Evolutionary conservation across 2,888 invertebrate species (phyloP), one percentile per base, ranked within the genome.

Genomic region (Phania funesta): DNA sequence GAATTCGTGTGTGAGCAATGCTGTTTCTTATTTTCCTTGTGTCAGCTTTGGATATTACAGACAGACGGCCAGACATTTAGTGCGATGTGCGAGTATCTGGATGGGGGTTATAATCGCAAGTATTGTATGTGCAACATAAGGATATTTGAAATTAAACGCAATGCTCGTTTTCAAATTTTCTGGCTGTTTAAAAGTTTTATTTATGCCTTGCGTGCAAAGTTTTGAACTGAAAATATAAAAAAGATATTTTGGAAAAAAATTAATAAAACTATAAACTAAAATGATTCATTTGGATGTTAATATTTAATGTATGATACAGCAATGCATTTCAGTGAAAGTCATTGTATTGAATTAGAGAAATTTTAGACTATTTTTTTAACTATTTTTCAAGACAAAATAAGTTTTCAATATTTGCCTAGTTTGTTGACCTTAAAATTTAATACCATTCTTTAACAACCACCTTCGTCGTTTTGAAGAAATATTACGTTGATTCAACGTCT

Each of bases 201-300:
- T 77, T 82, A 82, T 82, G 77, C 62, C 50, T 77, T 81, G 80
- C 80, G 76, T 81, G 80, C 52, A 46, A 62, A 62, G 46, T 65
- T 76, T 80, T 71, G 32, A 76, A 76, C 73, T 62, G 13, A 62
- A 67, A 67, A 56, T n/a, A n/a, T n/a, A 67, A 67, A 54, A 60
- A 16, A 46, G 46, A 65, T 38, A 48, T 56, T 54, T 16, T 48
- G n/a, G 1, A 48, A 29, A 20, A 24, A 35, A 38, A 41, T 26
- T 20, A 41, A 26, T 16, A 9, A n/a, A 52, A 38, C n/a, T n/a
- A 8, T 1, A 6, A 16, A 38, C 35, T 32, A 9, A 38, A 56
- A 56, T 56, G 74, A 56, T 38, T 75, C 48, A 75, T 56, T 7
- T 11, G 5, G 44, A 48, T 44, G 60, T n/a, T n/a, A n/a, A n/a